Percentiles rank a stretch among this genome's conserved stretches.
These are phyloP conservation scores for Sebastes steindachneri DNA, from an alignment of 2,797 vertebrate genomes.

Conservation along the genomic window DNA sequence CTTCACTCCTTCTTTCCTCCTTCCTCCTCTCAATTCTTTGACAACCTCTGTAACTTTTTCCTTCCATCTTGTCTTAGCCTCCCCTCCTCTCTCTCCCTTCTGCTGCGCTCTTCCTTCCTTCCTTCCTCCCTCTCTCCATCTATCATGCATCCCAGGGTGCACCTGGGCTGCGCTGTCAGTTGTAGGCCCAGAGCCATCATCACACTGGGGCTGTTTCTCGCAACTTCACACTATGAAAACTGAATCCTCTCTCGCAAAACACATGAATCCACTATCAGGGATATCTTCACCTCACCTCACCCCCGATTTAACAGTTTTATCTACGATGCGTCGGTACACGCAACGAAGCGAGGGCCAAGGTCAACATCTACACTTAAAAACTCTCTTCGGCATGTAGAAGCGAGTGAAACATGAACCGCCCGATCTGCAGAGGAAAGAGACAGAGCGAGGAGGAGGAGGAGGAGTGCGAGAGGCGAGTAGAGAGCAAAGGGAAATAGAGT, in stretches of 20 bases:
- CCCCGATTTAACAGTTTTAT: conserved; percentile 17
- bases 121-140: conserved; percentile 16
- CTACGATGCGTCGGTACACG: background rate
- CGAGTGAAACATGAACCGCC: background rate
- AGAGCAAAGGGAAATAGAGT: conserved; percentile 52
- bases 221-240: conserved; percentile 45
- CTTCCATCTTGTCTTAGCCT: background rate
- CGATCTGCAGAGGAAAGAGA: background rate
- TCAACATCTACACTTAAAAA: conserved; percentile 17
- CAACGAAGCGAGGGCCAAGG: background rate
- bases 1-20: background rate
- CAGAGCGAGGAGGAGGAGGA: background rate
- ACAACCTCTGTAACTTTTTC: background rate
- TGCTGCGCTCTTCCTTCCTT: background rate
- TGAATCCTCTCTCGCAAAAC: background rate
- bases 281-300: conserved; percentile 21
- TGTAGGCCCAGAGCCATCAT: conserved; percentile 58
- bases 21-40: background rate
- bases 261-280: background rate
- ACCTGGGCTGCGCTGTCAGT: conserved; percentile 61
- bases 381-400: background rate
- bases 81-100: conserved; percentile 1
- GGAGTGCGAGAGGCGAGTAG: background rate
- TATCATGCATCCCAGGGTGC: conserved; percentile 52
- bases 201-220: conserved; percentile 63